Conservation (phyloP, 92 coral and sea anemone genomes). For the Zoanthus sansibaricus region DNA sequence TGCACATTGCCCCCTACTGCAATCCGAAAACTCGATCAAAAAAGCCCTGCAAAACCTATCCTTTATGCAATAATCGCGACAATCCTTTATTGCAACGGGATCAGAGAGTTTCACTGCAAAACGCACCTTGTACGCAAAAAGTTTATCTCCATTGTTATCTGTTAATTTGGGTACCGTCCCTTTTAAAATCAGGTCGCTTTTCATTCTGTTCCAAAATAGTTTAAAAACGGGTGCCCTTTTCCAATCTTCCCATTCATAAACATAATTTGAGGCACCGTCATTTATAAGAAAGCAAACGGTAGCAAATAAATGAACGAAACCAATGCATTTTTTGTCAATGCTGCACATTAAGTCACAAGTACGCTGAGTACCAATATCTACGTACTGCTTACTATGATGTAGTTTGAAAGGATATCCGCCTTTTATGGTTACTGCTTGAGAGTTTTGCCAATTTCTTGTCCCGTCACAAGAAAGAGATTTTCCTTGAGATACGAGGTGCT, state of each 20-base stretch:
- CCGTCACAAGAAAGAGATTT: background rate
- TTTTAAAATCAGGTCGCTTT: background rate
- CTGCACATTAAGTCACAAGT: slow-evolving; percentile 6
- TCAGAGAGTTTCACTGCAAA: no score
- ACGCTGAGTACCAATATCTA: background rate
- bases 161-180: background rate
- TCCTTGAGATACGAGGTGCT: background rate
- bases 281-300: background rate
- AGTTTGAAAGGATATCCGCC: background rate
- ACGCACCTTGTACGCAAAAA: background rate
- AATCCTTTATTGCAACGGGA: no score
- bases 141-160: background rate
- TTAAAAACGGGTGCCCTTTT: background rate
- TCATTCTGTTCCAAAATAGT: slow-evolving; percentile 2
- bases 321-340: background rate
- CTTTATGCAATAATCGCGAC: no score
- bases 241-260: background rate
- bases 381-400: background rate
- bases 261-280: background rate
- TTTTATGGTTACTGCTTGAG: background rate
- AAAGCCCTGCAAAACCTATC: no score
- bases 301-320: background rate
- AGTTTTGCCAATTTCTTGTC: background rate
- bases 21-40: no score
- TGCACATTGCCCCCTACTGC: no score